Base-by-base conservation (phyloP, 2,888 invertebrate species). In the Chalcosyrphus nemorum region DNA sequence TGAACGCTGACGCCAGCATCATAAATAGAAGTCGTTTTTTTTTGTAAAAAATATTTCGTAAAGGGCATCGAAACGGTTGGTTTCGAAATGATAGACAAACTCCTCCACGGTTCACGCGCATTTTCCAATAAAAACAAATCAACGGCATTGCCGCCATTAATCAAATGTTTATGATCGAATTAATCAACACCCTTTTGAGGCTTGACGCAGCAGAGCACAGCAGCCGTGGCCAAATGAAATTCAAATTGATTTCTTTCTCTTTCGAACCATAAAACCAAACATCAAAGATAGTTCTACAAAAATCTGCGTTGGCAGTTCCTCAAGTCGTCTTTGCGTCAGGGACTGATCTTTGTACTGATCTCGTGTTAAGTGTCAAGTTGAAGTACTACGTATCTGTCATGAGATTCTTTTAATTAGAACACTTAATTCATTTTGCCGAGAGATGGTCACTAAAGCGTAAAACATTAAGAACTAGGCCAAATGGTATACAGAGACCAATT, bases 301-400 rank as follows among this genome's bases (percentile, higher is more conserved):
- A 24, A 41, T 59, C 15, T 9, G 21, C 24, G 13, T 41, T 41
- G 38, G 21, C 21, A 35, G 1, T 35, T 35, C 17, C 38, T 41
- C 41, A n/a, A 15, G 6, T 45, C 9, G 24, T 35, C 17, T 56
- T 41, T 59, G 15, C 19, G 6, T 45, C 9, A 15, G 15, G 11
- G n/a, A 29, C 43, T 61, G 17, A 24, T 61, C 32, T 50, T 15
- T 15, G 9, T 13, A 52, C 35, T 21, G 65, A 65, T 65, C 65
- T 52, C 70, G 52, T 81, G 76, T 76, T 57, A 76, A 70, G 70
- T 81, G 81, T 81, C 81, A 81, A 81, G 76, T 76, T 81, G 70
- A 81, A 81, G 81, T 70, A 57, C 68, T 57, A n/a, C n/a, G n/a
- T n/a, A 70, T 81, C 76, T 61, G 63, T 76, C 81, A 70, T 50